Evolutionary conservation across 2,888 invertebrate species (phyloP).

Genomic region (Cyaniris semiargus): DNA sequence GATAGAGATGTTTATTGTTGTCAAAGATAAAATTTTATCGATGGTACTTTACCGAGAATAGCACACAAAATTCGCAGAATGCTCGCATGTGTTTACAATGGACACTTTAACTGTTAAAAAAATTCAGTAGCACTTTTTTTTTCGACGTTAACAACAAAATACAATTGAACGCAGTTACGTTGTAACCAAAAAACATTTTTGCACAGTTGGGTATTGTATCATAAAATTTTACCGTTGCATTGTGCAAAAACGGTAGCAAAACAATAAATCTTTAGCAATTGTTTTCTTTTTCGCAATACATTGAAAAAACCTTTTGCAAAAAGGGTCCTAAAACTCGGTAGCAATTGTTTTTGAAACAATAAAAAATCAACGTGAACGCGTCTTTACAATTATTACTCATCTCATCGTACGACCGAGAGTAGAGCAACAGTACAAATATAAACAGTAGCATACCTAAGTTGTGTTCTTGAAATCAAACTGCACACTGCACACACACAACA

Average conservation of each 20-base stretch:
- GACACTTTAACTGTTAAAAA: background rate
- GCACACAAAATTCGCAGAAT: background rate
- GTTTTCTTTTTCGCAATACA: background rate
- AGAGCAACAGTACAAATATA: background rate
- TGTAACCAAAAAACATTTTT: background rate
- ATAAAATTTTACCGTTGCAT: background rate
- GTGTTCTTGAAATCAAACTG: no score
- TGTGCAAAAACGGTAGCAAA: background rate
- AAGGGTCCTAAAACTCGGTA: background rate
- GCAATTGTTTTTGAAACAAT: background rate
- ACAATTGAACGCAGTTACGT: background rate
- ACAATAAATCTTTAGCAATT: background rate
- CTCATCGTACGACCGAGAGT: background rate
- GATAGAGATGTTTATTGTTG: no score
- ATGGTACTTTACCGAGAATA: background rate
- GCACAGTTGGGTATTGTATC: background rate
- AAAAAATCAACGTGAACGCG: background rate
- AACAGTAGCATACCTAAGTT: background rate
- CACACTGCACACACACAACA: no score
- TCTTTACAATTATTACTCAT: slow-evolving; percentile 23
- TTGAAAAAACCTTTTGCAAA: background rate
- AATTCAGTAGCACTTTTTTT: background rate
- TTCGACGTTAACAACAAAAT: background rate
- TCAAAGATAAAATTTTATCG: background rate
- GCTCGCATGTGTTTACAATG: background rate